Conservation (phyloP, 2,797 vertebrate genomes). For the Macrochelys suwanniensis region DNA sequence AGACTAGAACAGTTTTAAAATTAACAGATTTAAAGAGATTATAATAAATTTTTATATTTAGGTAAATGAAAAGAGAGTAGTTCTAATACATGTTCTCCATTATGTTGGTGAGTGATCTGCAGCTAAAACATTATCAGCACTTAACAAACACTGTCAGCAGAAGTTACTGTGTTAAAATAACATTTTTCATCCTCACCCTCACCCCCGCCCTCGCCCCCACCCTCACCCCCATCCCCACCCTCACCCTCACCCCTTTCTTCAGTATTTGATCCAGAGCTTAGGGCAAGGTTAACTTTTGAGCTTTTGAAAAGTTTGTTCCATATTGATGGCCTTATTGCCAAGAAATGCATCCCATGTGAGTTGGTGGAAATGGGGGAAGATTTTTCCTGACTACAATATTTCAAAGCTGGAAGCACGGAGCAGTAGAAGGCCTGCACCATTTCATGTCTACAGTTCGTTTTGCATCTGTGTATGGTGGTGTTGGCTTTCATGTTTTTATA, state of each 20-base stretch:
- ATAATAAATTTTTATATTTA: background rate
- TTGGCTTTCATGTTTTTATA: constrained; percentile 57
- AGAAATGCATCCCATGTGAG: background rate
- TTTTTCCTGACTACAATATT: background rate
- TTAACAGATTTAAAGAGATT: background rate
- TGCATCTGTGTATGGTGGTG: constrained; percentile 37
- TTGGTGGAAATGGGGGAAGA: background rate
- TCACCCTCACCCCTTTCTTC: background rate
- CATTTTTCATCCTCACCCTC: background rate
- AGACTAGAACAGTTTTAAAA: background rate
- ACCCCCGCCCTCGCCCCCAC: too few relatives aligned
- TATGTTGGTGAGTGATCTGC: background rate
- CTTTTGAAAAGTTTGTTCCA: background rate
- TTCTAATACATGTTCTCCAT: background rate
- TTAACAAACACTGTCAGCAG: background rate
- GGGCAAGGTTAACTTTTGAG: background rate
- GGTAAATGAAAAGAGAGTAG: background rate
- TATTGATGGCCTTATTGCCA: background rate
- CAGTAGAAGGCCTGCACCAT: background rate
- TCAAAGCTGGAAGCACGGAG: background rate
- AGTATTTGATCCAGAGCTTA: background rate
- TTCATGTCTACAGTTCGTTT: constrained; percentile 50
- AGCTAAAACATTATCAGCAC: background rate
- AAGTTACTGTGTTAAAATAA: background rate
- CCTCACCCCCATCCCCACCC: background rate